These are phyloP conservation scores for Ormyrus thymus DNA, from an alignment of 2,888 invertebrate species.

Conservation along the genomic window DNA sequence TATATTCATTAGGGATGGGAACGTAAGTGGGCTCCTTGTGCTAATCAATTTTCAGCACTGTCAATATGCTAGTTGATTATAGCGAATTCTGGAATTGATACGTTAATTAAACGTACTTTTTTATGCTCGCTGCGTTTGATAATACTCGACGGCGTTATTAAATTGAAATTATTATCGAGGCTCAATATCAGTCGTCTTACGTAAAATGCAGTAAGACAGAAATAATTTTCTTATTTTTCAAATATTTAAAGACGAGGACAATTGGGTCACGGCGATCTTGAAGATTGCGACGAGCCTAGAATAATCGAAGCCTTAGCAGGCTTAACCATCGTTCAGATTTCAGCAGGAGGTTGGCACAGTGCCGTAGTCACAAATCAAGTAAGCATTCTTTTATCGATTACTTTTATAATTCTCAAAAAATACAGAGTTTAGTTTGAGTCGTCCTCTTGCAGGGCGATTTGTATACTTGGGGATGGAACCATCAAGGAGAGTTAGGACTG, in stretches of 20 bases:
- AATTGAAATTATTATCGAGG: too few species aligned
- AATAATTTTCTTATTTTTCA: slow-evolving; percentile 35
- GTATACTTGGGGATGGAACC: slow-evolving; percentile 95
- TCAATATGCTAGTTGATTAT: too few species aligned
- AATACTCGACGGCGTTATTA: too few species aligned
- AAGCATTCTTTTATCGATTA: slow-evolving; percentile 8
- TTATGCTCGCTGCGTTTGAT: too few species aligned
- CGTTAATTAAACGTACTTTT: too few species aligned
- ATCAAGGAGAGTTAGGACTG: slow-evolving; percentile 89
- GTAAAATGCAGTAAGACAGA: neutral
- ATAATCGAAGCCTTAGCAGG: slow-evolving; percentile 86
- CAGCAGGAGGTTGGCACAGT: slow-evolving; percentile 92
- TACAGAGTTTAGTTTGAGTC: neutral
- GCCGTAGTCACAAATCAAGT: slow-evolving; percentile 83
- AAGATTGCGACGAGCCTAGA: slow-evolving; percentile 79
- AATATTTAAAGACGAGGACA: slow-evolving; percentile 84
- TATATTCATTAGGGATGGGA: slow-evolving; percentile 90
- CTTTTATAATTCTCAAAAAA: slow-evolving; percentile 14
- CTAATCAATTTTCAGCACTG: too few species aligned
- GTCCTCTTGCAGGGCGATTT: slow-evolving; percentile 80
- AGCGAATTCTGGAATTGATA: too few species aligned
- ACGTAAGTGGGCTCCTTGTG: slow-evolving; percentile 77
- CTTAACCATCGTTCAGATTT: slow-evolving; percentile 82
- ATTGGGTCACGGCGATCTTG: slow-evolving; percentile 86
- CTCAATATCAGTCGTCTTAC: too few species aligned